These are phyloP conservation scores for Mycetomoellerius zeteki DNA, from an alignment of 1,140 invertebrate species.

Conservation along the genomic window DNA sequence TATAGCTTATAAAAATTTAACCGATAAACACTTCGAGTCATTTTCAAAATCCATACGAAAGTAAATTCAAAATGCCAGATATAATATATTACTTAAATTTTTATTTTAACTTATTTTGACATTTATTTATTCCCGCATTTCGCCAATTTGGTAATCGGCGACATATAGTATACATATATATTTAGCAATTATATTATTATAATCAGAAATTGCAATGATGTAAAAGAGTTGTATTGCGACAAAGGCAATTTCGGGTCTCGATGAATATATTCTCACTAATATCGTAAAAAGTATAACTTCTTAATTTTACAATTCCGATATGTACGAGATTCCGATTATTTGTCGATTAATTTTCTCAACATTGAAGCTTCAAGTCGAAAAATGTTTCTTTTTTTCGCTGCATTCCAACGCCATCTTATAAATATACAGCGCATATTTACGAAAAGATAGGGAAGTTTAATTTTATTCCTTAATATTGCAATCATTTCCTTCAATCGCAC, in stretches of 20 bases:
- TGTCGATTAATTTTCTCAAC: slow-evolving; percentile 7
- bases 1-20: background rate
- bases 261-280: background rate
- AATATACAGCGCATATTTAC: background rate
- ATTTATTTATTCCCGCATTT: slow-evolving; percentile 22
- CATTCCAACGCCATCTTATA: slow-evolving; percentile 30
- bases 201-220: slow-evolving; percentile 1
- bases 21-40: background rate
- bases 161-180: background rate
- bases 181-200: slow-evolving; percentile 9
- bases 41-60: background rate
- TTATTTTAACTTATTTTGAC: slow-evolving; percentile 43
- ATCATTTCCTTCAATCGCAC: background rate
- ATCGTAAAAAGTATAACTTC: background rate
- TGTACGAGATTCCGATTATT: background rate
- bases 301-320: background rate
- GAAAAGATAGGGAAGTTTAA: slow-evolving; percentile 13
- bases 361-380: background rate
- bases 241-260: background rate
- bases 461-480: slow-evolving; percentile 32
- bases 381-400: background rate
- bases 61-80: background rate
- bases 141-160: background rate
- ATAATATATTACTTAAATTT: slow-evolving; percentile 4
- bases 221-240: background rate